These are phyloP conservation scores for Listronotus bonariensis DNA, from an alignment of 1,140 invertebrate species.

Conservation along the genomic window DNA sequence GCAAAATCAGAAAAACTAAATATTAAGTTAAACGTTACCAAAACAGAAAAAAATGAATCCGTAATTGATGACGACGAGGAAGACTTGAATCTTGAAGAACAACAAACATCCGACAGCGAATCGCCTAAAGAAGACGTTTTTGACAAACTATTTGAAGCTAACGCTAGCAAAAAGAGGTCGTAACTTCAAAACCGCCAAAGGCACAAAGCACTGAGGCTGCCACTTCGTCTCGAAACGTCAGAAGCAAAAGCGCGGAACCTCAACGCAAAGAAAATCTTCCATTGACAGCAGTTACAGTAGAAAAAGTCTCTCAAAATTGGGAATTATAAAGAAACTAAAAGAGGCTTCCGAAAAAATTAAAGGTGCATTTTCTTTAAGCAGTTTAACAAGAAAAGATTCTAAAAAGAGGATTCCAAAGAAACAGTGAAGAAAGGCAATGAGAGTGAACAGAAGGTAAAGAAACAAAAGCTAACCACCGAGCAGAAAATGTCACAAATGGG, in stretches of 20 bases:
- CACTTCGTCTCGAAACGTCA: not conserved
- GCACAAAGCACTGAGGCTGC: not conserved
- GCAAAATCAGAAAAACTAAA: too few relatives aligned
- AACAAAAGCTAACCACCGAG: constrained; percentile 13
- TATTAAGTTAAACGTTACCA: too few relatives aligned
- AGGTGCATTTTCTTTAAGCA: constrained; percentile 39
- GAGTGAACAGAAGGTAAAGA: constrained; percentile 25
- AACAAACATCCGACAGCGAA: constrained; percentile 7
- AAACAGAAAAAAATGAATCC: not conserved
- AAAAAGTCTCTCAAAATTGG: constrained; percentile 50
- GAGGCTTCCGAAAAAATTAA: constrained; percentile 49
- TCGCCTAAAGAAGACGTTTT: constrained; percentile 26
- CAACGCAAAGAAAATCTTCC: constrained; percentile 49
- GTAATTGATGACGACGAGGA: constrained; percentile 1
- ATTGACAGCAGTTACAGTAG: constrained; percentile 53
- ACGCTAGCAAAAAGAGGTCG: constrained; percentile 3
- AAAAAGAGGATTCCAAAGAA: constrained; percentile 7
- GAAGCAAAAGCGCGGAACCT: constrained; percentile 49
- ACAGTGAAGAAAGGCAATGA: constrained; percentile 16
- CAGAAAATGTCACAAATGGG: constrained; percentile 9
- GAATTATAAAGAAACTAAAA: constrained; percentile 49
- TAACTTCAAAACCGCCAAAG: not conserved
- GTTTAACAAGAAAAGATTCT: constrained; percentile 22
- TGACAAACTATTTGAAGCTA: constrained; percentile 33
- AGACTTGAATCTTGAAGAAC: constrained; percentile 7